Base-by-base conservation (phyloP, 2,888 invertebrate species). In the Merodon equestris region DNA sequence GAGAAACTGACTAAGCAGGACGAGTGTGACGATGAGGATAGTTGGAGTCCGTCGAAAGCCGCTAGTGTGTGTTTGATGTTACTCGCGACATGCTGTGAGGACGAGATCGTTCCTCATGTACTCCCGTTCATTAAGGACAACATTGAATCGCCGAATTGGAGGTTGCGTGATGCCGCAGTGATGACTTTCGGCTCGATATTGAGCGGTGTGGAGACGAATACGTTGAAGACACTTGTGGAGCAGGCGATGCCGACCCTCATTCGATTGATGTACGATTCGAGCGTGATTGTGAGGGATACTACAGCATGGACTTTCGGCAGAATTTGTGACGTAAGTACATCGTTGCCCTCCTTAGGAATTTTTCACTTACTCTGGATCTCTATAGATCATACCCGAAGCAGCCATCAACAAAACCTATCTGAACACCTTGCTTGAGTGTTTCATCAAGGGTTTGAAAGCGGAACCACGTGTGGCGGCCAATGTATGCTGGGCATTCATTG, bases 1-100 rank as follows among this genome's bases (percentile, higher is more conserved):
- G 94, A 96, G 85, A 96, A 96, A 86, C 90, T 99, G 34, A 97
- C 98, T 7, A 97, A 98, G 89, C 98, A 99, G 90, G 97, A 97
- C 87, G 98, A 99, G 87, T 93, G 94, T 84, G 99, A 99, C 87
- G 98, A 99, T 89, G 99, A 99, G 88, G 96, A 99, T 86, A 98
- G 98, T 85, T 99, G 99, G 99, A 99, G 98, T 89, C 99, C 99
- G 0, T 96, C 97, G 83, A 99, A 99, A 90, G 98, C 99, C 0
- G 97, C 99, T 1, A 98, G 99, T 38, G 99, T 99, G 2, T 99
- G 99, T 88, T 91, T 99, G 19, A 99, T 99, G 97, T 91, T 99
- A 53, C 91, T 99, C 83, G 96, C 99, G 15, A 96, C 97, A 51
- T 99, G 99, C 87, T 98, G 98, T 87, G 98, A 98, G 89, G 97